Base-by-base conservation (phyloP, 2,797 vertebrate genomes). In the Paedocypris micromegethes region DNA sequence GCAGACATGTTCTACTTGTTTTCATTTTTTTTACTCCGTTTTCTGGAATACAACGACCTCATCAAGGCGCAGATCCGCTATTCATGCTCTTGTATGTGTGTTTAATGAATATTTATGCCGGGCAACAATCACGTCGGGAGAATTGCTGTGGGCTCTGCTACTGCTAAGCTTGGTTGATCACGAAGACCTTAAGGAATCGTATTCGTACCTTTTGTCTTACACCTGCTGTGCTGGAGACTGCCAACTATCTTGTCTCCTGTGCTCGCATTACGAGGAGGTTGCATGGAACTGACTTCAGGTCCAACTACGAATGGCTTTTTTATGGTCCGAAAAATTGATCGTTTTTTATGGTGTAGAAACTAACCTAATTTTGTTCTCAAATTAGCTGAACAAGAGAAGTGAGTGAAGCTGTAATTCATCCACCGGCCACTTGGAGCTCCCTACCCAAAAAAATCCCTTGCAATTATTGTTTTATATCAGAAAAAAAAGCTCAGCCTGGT, bases 51-150 rank as follows among this genome's bases (percentile, higher is more conserved):
- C 66, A 39, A 53, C 77, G 74, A 82, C 81, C 80, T 81, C 81
- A 81, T 84, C 79, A 60, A 67, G 65, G 70, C 68, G 7, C 64
- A 67, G 64, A 79, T 75, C 62, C 59, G n/a, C 57, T 57, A 39
- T 72, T 68, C 75, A 69, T 40, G 4, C 42, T 38, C 42, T 63
- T 59, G 70, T 63, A 70, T 72, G 72, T 66, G 79, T 76, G 43
- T 66, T 57, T 78, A 9, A 83, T 83, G 80, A 85, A 86, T 88
- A 87, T 84, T 81, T 83, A 86, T 83, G 78, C 64, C 64, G 51
- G 64, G 66, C 75, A 77, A 81, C 81, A 83, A 79, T 79, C 71
- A 61, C 64, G 73, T 75, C 64, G 73, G 74, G 70, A 74, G 69
- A 77, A 64, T 68, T 46, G 66, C 76, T 73, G 49, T 77, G 72